Percentiles rank a stretch among this genome's conserved stretches.
Conservation (phyloP, 2,113 vertebrate species). For the Eptesicus fuscus region DNA sequence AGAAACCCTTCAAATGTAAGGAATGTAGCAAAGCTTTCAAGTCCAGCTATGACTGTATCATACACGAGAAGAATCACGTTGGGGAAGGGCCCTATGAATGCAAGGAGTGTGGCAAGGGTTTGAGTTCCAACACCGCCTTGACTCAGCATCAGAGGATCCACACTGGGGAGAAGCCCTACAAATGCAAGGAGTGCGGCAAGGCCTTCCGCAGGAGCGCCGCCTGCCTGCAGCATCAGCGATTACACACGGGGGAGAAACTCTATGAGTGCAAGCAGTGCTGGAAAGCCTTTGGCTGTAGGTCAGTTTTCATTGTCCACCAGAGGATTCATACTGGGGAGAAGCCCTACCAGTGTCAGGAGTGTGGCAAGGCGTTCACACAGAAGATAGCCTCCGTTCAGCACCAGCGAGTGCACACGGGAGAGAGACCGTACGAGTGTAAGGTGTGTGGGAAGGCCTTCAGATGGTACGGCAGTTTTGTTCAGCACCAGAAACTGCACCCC, state of each 20-base stretch:
- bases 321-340: constrained; percentile 25
- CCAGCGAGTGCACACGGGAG: constrained; percentile 44
- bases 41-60: constrained; percentile 15
- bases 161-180: constrained; percentile 37
- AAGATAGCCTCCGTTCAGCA: constrained; percentile 54
- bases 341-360: constrained; percentile 44
- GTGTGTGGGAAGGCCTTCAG: constrained; percentile 57
- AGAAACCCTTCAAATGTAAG: constrained; percentile 56
- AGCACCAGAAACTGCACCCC: constrained; percentile 34
- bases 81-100: constrained; percentile 45
- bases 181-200: constrained; percentile 37
- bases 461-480: constrained; percentile 31
- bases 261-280: constrained; percentile 20
- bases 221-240: neutral
- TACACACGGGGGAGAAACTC: constrained; percentile 50
- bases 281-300: constrained; percentile 50
- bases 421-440: constrained; percentile 37
- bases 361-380: constrained; percentile 60
- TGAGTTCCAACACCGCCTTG: constrained; percentile 60
- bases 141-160: constrained; percentile 48
- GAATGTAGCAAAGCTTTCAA: constrained; percentile 62
- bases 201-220: neutral
- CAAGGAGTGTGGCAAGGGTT: constrained; percentile 37
- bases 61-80: constrained; percentile 47
- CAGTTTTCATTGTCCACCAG: constrained; percentile 28